Conservation (phyloP, 2,797 vertebrate genomes). For the Menidia menidia region DNA sequence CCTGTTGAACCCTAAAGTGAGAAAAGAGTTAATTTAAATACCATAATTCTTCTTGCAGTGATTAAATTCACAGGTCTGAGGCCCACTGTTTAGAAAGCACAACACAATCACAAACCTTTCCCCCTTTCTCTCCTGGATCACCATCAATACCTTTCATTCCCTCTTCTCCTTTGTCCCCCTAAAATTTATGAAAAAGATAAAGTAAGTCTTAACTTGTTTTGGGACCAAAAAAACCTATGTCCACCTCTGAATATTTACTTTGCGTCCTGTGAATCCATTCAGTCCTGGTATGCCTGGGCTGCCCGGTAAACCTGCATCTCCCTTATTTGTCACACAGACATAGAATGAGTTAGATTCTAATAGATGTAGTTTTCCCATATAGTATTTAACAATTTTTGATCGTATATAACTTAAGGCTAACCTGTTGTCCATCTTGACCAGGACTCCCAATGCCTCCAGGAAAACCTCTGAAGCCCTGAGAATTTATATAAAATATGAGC, state of each 20-base stretch:
- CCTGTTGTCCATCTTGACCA: conserved; percentile 84
- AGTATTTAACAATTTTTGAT: neutral
- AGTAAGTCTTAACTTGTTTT: neutral
- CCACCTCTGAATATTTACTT: conserved; percentile 73
- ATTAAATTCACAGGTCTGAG: neutral
- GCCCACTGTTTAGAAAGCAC: neutral
- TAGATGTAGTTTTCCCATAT: neutral
- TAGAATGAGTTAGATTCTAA: neutral
- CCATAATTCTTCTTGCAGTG: neutral
- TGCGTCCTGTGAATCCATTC: conserved; percentile 81
- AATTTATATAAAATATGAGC: conserved; percentile 9
- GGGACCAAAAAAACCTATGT: neutral
- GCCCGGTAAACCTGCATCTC: conserved; percentile 83
- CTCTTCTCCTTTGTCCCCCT: conserved; percentile 86
- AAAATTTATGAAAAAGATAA: conserved; percentile 15
- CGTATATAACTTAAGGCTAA: conserved; percentile 37
- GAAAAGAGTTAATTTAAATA: neutral
- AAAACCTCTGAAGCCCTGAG: conserved; percentile 86
- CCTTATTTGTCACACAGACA: conserved; percentile 65
- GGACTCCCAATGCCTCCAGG: conserved; percentile 80
- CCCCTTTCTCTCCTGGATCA: conserved; percentile 84
- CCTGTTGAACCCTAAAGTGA: conserved; percentile 83
- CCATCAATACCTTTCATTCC: conserved; percentile 81
- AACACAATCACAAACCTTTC: conserved; percentile 80
- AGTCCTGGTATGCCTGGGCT: conserved; percentile 82